These are phyloP conservation scores for Papilio aristodemus DNA, from an alignment of 1,140 invertebrate genomes.

Conservation along the genomic window DNA sequence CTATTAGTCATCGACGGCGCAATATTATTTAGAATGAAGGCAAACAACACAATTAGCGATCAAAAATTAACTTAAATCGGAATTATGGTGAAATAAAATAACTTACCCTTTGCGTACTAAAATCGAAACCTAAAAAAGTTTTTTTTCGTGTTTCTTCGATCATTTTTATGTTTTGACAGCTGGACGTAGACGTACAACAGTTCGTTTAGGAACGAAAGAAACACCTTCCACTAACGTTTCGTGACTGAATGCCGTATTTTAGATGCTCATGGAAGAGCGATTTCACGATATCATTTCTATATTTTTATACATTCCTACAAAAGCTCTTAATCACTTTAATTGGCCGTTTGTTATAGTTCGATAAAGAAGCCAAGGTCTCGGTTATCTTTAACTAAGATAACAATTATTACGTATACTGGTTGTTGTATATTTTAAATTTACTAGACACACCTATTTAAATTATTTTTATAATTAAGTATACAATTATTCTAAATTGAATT, in stretches of 20 bases:
- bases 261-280: conserved; percentile 43
- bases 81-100: conserved; percentile 35
- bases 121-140: conserved; percentile 88
- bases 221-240: conserved; percentile 41
- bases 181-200: conserved; percentile 39
- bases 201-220: conserved; percentile 58
- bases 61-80: not conserved
- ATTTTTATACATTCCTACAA: conserved; percentile 46
- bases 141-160: conserved; percentile 63
- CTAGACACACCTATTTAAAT: not conserved
- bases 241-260: conserved; percentile 55
- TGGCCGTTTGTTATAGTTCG: conserved; percentile 40
- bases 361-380: conserved; percentile 49
- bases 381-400: conserved; percentile 38
- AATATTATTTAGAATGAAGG: not conserved
- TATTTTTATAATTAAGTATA: too few species aligned
- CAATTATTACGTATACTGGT: not conserved
- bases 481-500: too few species aligned
- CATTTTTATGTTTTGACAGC: conserved; percentile 69
- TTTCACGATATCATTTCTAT: conserved; percentile 59
- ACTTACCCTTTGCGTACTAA: conserved; percentile 90
- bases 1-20: conserved; percentile 10
- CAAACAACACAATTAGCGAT: not conserved
- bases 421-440: not conserved
- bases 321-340: conserved; percentile 46